These are phyloP conservation scores for Crossaster papposus DNA, from an alignment of 53 echinoderm and acorn worm species.

Conservation along the genomic window DNA sequence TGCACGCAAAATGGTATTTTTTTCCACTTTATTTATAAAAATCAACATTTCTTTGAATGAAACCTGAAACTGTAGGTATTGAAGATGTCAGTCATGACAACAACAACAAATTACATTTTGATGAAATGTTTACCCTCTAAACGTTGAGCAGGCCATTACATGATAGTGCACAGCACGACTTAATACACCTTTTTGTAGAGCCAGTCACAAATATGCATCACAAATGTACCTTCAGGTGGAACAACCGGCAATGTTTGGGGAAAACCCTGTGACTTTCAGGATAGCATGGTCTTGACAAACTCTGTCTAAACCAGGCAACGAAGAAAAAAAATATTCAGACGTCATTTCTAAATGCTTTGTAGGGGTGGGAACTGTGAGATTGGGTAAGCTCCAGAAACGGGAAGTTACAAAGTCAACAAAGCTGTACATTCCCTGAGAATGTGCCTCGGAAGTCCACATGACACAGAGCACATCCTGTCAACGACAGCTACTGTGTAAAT, in stretches of 20 bases:
- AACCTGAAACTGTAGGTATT: too few species aligned
- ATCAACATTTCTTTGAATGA: too few species aligned
- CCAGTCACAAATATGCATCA: neutral
- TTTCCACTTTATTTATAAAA: too few species aligned
- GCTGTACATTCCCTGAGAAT: neutral
- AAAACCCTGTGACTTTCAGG: neutral
- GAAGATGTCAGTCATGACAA: too few species aligned
- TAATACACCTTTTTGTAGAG: too few species aligned
- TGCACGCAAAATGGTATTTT: too few species aligned
- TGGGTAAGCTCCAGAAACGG: neutral
- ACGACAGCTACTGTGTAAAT: too few species aligned
- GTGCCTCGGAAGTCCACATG: too few species aligned
- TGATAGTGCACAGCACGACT: too few species aligned
- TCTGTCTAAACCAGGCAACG: neutral
- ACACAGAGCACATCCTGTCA: slow-evolving; percentile 16
- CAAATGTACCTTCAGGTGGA: neutral
- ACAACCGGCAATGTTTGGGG: neutral
- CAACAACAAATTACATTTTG: too few species aligned
- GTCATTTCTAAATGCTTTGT: neutral
- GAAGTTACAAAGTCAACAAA: neutral
- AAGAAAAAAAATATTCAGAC: neutral
- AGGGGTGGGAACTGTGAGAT: neutral
- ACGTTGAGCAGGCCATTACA: too few species aligned
- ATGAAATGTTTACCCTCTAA: too few species aligned
- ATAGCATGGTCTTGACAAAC: neutral